phyloP scores from a whole-genome alignment of 2,888 invertebrate species.

The Euphydryas editha region DNA sequence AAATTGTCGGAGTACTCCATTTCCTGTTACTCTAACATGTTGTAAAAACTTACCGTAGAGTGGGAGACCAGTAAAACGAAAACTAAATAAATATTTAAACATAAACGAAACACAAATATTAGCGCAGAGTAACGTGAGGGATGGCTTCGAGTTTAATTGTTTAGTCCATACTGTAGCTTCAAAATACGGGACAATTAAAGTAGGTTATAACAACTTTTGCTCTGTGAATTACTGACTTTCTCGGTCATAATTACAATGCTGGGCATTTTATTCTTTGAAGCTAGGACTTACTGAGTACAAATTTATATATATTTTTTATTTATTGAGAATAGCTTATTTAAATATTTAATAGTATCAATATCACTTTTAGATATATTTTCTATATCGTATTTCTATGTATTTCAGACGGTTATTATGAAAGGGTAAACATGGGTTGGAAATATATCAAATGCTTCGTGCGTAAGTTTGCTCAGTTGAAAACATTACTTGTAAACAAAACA shows the following conservation, averaged over 20 bases:
- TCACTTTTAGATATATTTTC: too few relatives aligned
- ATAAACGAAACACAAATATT: conserved; percentile 2
- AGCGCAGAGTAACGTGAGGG: background rate
- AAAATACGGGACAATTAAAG: conserved; percentile 21
- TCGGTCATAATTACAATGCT: conserved; percentile 22
- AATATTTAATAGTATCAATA: too few relatives aligned
- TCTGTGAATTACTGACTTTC: conserved; percentile 18
- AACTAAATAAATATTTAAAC: background rate
- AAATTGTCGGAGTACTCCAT: background rate
- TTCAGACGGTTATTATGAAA: too few relatives aligned
- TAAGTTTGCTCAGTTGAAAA: too few relatives aligned
- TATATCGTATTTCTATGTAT: too few relatives aligned
- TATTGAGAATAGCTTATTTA: too few relatives aligned
- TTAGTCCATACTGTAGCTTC: background rate
- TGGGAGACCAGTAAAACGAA: background rate
- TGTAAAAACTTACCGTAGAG: background rate
- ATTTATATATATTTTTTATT: too few relatives aligned
- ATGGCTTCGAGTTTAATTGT: conserved; percentile 6
- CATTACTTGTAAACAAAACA: too few relatives aligned
- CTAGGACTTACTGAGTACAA: too few relatives aligned
- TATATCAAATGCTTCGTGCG: too few relatives aligned
- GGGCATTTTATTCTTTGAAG: conserved; percentile 18
- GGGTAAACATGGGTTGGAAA: too few relatives aligned
- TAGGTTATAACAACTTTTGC: conserved; percentile 9
- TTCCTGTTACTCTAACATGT: background rate